Percentiles rank a stretch among this genome's conserved stretches.
Conservation (phyloP, 2,888 invertebrate genomes). For the Isoperla grammatica region DNA sequence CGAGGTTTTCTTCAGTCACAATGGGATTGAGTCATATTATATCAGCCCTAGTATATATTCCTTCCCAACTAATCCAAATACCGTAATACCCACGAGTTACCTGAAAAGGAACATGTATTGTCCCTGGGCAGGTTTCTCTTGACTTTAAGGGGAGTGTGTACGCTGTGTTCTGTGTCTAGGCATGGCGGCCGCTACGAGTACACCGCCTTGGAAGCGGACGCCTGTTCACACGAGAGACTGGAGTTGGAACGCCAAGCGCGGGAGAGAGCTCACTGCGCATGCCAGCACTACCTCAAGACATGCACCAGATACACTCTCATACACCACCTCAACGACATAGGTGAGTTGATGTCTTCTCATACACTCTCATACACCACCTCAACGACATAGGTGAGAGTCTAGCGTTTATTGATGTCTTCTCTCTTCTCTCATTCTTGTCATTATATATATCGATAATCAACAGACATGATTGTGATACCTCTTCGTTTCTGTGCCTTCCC, state of each 20-base stretch:
- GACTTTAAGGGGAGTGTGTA: slow-evolving; percentile 41
- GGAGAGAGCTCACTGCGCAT: slow-evolving; percentile 61
- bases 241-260: slow-evolving; percentile 59
- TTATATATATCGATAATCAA: too few relatives aligned
- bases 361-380: slow-evolving; percentile 72
- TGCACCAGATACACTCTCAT: slow-evolving; percentile 70
- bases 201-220: slow-evolving; percentile 59
- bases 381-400: slow-evolving; percentile 69
- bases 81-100: too few relatives aligned
- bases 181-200: slow-evolving; percentile 57
- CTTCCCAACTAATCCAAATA: too few relatives aligned
- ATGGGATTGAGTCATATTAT: too few relatives aligned
- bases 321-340: slow-evolving; percentile 74
- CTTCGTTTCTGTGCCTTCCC: too few relatives aligned
- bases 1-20: too few relatives aligned
- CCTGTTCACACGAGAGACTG: slow-evolving; percentile 52
- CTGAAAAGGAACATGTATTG: too few relatives aligned
- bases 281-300: slow-evolving; percentile 56
- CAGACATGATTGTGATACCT: too few relatives aligned
- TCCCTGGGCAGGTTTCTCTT: too few relatives aligned
- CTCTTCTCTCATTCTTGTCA: too few relatives aligned
- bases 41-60: too few relatives aligned
- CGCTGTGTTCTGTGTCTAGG: slow-evolving; percentile 37
- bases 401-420: too few relatives aligned
- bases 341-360: slow-evolving; percentile 46